Evolutionary conservation across 2,113 vertebrate genomes (phyloP).

Genomic region (Poeciliopsis turrubarensis): DNA sequence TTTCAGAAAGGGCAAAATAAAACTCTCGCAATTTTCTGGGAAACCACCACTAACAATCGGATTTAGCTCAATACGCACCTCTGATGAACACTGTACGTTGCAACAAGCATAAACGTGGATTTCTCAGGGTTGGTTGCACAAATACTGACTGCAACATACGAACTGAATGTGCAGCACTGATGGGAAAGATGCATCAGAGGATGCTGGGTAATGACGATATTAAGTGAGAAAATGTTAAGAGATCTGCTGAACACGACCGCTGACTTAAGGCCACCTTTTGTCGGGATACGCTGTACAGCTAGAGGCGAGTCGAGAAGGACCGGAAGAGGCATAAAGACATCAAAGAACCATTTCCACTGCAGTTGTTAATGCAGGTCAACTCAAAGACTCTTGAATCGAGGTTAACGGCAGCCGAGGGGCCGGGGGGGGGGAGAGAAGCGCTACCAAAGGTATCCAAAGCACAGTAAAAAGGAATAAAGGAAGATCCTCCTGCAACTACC

Average conservation of each 20-base stretch:
- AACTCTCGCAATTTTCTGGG: background rate
- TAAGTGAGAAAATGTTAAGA: background rate
- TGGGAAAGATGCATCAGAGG: slow-evolving; percentile 50
- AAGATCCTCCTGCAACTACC: slow-evolving; percentile 39
- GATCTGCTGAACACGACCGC: slow-evolving; percentile 23
- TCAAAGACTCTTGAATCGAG: slow-evolving; percentile 62
- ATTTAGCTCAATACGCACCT: background rate
- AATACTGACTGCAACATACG: background rate
- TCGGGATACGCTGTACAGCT: slow-evolving; percentile 55
- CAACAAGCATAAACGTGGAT: no score
- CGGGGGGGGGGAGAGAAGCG: background rate
- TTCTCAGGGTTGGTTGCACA: no score
- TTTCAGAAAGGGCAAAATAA: slow-evolving; percentile 24
- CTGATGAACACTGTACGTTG: background rate
- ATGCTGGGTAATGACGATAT: background rate
- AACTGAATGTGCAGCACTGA: slow-evolving; percentile 76
- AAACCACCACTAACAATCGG: background rate
- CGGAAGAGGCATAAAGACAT: slow-evolving; percentile 57
- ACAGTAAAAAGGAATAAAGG: slow-evolving; percentile 48
- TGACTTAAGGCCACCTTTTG: slow-evolving; percentile 49
- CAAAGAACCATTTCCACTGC: slow-evolving; percentile 60
- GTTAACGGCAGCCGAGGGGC: slow-evolving; percentile 44
- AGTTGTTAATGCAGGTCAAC: slow-evolving; percentile 64
- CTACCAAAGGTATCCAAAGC: slow-evolving; percentile 62
- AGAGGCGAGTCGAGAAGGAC: slow-evolving; percentile 56